A percentile compares a stretch with the other conserved stretches of the same genome.
Conservation (phyloP, 2,797 vertebrate species). For the Gymnothorax javanicus region DNA sequence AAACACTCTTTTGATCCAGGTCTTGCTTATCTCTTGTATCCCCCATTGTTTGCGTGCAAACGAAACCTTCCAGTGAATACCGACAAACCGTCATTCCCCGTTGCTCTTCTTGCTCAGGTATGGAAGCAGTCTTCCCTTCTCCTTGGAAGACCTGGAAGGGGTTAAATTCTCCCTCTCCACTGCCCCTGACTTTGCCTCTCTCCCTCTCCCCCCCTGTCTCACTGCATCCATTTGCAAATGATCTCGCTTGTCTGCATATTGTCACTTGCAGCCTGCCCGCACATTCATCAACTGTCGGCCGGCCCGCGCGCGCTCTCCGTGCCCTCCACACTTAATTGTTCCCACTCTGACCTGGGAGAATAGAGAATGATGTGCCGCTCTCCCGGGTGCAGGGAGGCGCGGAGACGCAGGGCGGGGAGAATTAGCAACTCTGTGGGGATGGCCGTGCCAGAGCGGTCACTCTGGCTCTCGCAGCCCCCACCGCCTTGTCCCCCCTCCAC, state of each 20-base stretch:
- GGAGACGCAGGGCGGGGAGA: conserved; percentile 43
- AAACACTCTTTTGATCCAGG: not conserved
- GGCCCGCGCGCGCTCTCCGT: conserved; percentile 66
- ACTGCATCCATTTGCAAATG: conserved; percentile 86
- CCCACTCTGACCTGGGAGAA: conserved; percentile 83
- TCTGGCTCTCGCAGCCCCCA: conserved; percentile 25
- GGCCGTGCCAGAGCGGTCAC: conserved; percentile 50
- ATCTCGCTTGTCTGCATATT: conserved; percentile 92
- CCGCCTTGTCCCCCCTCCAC: conserved; percentile 1
- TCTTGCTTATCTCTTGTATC: not conserved
- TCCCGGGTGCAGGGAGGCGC: conserved; percentile 13
- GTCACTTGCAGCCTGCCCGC: conserved; percentile 80
- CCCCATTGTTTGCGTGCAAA: not conserved
- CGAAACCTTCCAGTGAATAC: not conserved
- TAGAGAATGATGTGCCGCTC: conserved; percentile 70
- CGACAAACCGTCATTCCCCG: not conserved
- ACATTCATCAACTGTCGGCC: conserved; percentile 88
- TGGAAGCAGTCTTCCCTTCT: conserved; percentile 22
- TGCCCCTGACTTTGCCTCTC: conserved; percentile 53
- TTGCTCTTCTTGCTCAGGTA: not conserved
- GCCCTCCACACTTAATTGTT: conserved; percentile 86
- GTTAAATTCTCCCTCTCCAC: conserved; percentile 55
- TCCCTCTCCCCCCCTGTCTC: conserved; percentile 54
- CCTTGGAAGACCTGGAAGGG: conserved; percentile 60
- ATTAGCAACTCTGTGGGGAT: conserved; percentile 60